Conservation (phyloP, 2,888 invertebrate genomes). For the Macaria notata region DNA sequence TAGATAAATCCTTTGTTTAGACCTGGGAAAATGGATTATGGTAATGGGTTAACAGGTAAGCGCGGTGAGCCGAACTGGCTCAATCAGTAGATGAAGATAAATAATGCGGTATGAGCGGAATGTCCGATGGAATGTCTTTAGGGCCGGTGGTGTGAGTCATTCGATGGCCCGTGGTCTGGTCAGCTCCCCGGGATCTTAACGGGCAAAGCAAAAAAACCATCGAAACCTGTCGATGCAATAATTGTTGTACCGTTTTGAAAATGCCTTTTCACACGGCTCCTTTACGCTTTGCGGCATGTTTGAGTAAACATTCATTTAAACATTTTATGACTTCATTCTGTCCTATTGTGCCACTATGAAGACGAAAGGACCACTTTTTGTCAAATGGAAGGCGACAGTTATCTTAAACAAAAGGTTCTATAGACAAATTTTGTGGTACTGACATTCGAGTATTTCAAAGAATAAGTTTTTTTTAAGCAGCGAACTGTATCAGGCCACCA, state of each 20-base stretch:
- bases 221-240: slow-evolving; percentile 41
- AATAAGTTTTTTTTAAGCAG: slow-evolving; percentile 15
- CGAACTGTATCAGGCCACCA: background rate
- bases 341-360: slow-evolving; percentile 35
- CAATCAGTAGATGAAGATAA: slow-evolving; percentile 49
- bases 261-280: slow-evolving; percentile 26
- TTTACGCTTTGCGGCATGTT: slow-evolving; percentile 39
- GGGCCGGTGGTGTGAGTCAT: slow-evolving; percentile 65
- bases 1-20: slow-evolving; percentile 48
- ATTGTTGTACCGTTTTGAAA: slow-evolving; percentile 41
- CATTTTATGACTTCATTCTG: slow-evolving; percentile 43
- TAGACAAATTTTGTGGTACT: slow-evolving; percentile 23
- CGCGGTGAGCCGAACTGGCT: slow-evolving; percentile 28
- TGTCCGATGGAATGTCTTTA: slow-evolving; percentile 64
- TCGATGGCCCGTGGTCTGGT: slow-evolving; percentile 43
- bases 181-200: slow-evolving; percentile 50
- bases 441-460: slow-evolving; percentile 11
- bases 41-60: slow-evolving; percentile 39
- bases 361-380: slow-evolving; percentile 24
- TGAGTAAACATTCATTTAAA: slow-evolving; percentile 37
- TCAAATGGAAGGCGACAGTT: slow-evolving; percentile 32
- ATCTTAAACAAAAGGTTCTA: slow-evolving; percentile 27
- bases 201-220: slow-evolving; percentile 43
- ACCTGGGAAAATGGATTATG: slow-evolving; percentile 32
- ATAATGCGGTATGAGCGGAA: slow-evolving; percentile 54